These are phyloP conservation scores for Electrona antarctica DNA, from an alignment of 2,113 vertebrate species.

Conservation along the genomic window DNA sequence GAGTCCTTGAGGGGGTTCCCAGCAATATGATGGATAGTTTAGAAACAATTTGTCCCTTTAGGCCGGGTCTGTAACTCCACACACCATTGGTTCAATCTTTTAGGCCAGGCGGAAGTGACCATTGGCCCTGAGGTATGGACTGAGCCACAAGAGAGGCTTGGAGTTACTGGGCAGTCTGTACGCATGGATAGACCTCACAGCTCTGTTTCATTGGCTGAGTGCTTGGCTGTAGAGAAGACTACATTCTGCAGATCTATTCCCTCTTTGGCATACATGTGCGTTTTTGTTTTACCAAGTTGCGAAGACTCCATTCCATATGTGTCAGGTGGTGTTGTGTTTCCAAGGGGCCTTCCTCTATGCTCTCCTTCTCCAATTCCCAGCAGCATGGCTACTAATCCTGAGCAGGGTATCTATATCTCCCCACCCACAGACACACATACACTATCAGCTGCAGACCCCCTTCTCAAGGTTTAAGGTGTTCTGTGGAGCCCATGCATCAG, in stretches of 20 bases:
- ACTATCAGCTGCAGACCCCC: slow-evolving; percentile 11
- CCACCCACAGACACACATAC: not conserved
- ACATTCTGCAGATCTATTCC: slow-evolving; percentile 50
- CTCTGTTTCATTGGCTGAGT: slow-evolving; percentile 50
- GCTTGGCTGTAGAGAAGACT: slow-evolving; percentile 44
- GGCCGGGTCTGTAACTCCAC: too few relatives aligned
- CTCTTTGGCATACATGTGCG: slow-evolving; percentile 40
- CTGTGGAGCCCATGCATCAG: slow-evolving; percentile 27
- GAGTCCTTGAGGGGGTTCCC: too few relatives aligned
- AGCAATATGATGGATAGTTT: too few relatives aligned
- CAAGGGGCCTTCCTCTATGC: slow-evolving; percentile 63
- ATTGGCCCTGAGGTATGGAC: not conserved
- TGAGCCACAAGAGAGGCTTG: not conserved
- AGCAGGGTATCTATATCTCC: slow-evolving; percentile 8
- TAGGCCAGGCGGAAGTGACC: not conserved
- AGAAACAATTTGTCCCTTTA: too few relatives aligned
- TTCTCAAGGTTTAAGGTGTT: slow-evolving; percentile 41
- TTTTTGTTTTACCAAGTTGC: slow-evolving; percentile 15
- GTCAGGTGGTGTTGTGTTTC: slow-evolving; percentile 67
- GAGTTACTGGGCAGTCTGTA: not conserved
- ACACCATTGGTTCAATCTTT: too few relatives aligned
- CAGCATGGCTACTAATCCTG: slow-evolving; percentile 57
- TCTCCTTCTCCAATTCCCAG: slow-evolving; percentile 27
- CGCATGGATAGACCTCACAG: not conserved
- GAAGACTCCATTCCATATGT: slow-evolving; percentile 64